Evolutionary conservation across 2,797 vertebrate species (phyloP).

Genomic region (Sciurus vulgaris): DNA sequence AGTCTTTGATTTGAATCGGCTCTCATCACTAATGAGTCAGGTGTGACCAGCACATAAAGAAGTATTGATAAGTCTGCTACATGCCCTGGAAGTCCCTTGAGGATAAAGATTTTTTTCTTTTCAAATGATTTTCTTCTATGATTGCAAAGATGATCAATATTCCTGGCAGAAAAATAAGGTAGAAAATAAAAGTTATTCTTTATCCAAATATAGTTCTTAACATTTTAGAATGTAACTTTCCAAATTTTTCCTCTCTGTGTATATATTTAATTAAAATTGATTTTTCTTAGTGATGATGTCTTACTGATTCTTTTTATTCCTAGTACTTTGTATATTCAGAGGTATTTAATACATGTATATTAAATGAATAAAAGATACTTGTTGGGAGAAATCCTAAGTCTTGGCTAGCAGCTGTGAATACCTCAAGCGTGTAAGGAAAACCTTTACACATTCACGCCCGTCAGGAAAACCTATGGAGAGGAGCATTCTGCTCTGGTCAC

Average conservation of each 20-base stretch:
- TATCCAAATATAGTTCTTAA: not conserved
- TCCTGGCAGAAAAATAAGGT: not conserved
- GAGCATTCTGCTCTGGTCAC: too few species aligned
- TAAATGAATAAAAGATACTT: not conserved
- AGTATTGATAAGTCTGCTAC: not conserved
- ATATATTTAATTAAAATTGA: conserved; percentile 28
- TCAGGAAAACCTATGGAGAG: too few species aligned
- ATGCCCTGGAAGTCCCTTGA: not conserved
- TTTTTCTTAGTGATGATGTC: not conserved
- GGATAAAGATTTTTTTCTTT: not conserved
- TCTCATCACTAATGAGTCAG: not conserved
- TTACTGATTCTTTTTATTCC: not conserved
- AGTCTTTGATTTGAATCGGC: not conserved
- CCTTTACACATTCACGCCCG: too few species aligned
- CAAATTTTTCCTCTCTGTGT: not conserved
- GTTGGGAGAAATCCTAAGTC: too few species aligned
- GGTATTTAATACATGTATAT: not conserved
- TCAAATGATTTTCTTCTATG: conserved; percentile 13
- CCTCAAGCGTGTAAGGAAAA: too few species aligned
- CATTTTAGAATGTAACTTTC: not conserved
- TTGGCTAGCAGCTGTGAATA: too few species aligned
- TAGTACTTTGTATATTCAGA: not conserved
- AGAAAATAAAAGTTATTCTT: conserved; percentile 5
- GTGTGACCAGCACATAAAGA: not conserved
- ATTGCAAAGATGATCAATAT: not conserved